Conservation (phyloP, 1,140 invertebrate genomes). For the Mya arenaria region DNA sequence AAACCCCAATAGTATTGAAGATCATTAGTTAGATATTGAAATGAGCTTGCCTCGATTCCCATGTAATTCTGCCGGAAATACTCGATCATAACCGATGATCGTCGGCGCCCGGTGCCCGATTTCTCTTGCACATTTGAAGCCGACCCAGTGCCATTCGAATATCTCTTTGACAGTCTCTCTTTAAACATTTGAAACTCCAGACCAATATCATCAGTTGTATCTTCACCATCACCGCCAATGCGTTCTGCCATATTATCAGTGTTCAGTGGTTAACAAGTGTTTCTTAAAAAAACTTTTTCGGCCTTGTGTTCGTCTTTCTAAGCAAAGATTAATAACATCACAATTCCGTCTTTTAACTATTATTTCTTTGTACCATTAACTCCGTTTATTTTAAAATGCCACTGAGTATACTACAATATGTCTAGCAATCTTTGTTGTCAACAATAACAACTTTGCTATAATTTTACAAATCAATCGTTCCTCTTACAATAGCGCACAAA, state of each 20-base stretch:
- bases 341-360: too few relatives aligned
- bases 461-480: too few relatives aligned
- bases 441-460: too few relatives aligned
- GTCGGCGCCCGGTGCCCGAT: background rate
- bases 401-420: too few relatives aligned
- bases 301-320: too few relatives aligned
- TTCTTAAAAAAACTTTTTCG: background rate
- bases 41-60: conserved; percentile 19
- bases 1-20: too few relatives aligned
- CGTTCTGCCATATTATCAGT: background rate
- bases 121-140: background rate
- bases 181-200: background rate
- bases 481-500: too few relatives aligned
- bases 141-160: background rate
- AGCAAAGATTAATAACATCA: background rate
- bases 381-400: too few relatives aligned
- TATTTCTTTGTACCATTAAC: too few relatives aligned
- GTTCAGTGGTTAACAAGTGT: background rate
- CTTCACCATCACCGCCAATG: background rate
- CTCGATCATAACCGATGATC: conserved; percentile 40
- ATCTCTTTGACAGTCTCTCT: conserved; percentile 18
- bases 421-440: too few relatives aligned
- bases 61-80: conserved; percentile 36
- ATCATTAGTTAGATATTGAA: too few relatives aligned
- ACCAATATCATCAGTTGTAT: background rate